These are phyloP conservation scores for Caprella mutica DNA, from an alignment of 2,888 invertebrate genomes.

Conservation along the genomic window DNA sequence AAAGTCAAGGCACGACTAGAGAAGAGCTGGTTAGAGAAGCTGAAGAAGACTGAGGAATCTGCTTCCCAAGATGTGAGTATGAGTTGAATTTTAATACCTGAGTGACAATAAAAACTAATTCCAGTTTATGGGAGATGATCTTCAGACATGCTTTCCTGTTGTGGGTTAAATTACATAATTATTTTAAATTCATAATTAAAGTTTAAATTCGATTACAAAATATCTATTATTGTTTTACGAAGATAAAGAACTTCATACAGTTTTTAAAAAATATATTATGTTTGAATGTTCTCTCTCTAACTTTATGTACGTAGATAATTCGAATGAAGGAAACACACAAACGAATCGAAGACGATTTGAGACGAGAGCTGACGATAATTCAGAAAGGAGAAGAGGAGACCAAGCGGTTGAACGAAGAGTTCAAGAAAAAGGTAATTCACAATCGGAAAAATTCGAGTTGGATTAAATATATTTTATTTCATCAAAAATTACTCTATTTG, in stretches of 20 bases:
- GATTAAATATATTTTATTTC: too few relatives aligned
- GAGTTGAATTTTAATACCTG: too few relatives aligned
- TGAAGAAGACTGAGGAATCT: slow-evolving; percentile 19
- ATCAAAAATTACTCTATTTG: too few relatives aligned
- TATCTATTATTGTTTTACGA: too few relatives aligned
- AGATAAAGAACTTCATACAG: too few relatives aligned
- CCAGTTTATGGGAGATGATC: too few relatives aligned
- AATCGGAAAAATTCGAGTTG: not conserved
- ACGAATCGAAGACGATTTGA: slow-evolving; percentile 12
- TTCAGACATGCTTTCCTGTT: too few relatives aligned
- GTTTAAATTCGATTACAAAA: too few relatives aligned
- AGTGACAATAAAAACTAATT: too few relatives aligned
- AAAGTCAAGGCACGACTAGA: slow-evolving; percentile 19
- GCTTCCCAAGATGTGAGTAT: slow-evolving; percentile 23
- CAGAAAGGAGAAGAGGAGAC: slow-evolving; percentile 18
- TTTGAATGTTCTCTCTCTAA: too few relatives aligned
- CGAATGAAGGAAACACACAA: slow-evolving; percentile 12
- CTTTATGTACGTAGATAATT: slow-evolving; percentile 13
- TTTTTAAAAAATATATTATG: not conserved
- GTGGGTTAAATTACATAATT: too few relatives aligned
- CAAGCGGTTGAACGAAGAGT: slow-evolving; percentile 23
- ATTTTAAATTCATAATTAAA: too few relatives aligned
- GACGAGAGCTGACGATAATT: slow-evolving; percentile 13
- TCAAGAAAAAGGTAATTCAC: slow-evolving; percentile 25
- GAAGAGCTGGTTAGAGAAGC: slow-evolving; percentile 26